Evolutionary conservation across 1,140 invertebrate species (phyloP).

Genomic region (Drosophila eugracilis): DNA sequence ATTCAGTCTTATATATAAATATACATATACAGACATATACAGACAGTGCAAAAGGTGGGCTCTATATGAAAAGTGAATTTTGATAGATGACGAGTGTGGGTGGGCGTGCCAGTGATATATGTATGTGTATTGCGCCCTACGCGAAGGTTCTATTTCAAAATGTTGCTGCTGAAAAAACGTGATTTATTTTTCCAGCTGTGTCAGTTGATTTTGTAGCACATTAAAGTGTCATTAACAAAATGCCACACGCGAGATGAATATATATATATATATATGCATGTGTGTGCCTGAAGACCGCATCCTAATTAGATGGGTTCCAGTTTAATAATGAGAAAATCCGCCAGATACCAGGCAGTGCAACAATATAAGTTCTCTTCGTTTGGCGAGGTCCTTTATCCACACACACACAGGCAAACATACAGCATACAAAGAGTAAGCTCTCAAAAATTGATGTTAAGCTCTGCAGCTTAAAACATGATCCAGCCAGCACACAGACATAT

Average conservation of each 20-base stretch:
- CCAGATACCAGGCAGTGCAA: constrained; percentile 23
- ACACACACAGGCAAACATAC: background rate
- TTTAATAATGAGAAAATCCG: constrained; percentile 49
- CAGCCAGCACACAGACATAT: constrained; percentile 35
- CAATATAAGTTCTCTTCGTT: constrained; percentile 39
- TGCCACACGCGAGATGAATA: constrained; percentile 33
- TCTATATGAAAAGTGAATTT: constrained; percentile 72
- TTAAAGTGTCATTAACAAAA: constrained; percentile 62
- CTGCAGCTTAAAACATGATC: constrained; percentile 65
- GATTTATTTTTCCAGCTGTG: constrained; percentile 65
- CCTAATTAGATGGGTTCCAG: constrained; percentile 48
- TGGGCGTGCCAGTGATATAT: constrained; percentile 39
- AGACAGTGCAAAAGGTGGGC: constrained; percentile 10
- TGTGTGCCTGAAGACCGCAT: constrained; percentile 14
- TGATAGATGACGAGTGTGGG: constrained; percentile 59
- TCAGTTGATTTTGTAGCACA: constrained; percentile 48
- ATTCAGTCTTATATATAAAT: too few species aligned
- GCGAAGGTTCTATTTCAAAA: constrained; percentile 45
- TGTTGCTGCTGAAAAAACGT: constrained; percentile 21
- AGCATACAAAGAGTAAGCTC: constrained; percentile 64
- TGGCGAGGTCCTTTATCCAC: background rate
- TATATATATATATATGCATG: constrained; percentile 7
- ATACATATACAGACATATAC: too few species aligned
- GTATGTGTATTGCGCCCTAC: constrained; percentile 24
- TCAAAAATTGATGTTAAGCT: constrained; percentile 78